Evolutionary conservation across 2,113 vertebrate genomes (phyloP), one percentile per base, ranked within the genome.

Genomic region (Sigmodon hispidus): DNA sequence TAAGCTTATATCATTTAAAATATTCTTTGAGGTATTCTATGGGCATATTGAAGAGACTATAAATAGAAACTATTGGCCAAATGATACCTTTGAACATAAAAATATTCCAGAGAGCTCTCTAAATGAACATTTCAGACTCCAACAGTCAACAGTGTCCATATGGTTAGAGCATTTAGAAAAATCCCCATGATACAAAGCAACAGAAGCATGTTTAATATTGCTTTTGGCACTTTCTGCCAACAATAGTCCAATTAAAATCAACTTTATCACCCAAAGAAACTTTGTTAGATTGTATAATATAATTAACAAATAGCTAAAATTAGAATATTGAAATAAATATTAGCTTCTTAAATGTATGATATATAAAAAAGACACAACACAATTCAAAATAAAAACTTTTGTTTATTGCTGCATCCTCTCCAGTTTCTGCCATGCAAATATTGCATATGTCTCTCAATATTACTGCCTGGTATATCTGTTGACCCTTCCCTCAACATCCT

Each of bases 81-180:
- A 85, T 88, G 55, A 87, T 52, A 84, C 63, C 59, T 94, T 86
- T 94, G n/a, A 95, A 96, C 72, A 59, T 34, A 40, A 93, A 93
- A 76, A 76, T 89, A 63, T 61, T 93, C 72, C 0, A 29, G 67
- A n/a, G 75, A 59, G 40, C 52, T 67, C 89, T 55, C 50, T 90
- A 84, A 72, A 55, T 80, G 83, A 67, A 73, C 77, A 91, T 48
- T 79, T 84, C 75, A 69, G 67, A 84, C 13, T 83, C 52, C 86
- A 61, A 90, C 19, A 87, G n/a, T 61, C 94, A 95, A 76, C 34
- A 81, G 36, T 57, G 22, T 81, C n/a, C 67, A 57, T 43, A 45
- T 92, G 69, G 36, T 69, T 24, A 15, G 19, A n/a, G 34, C 48
- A 79, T 75, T 87, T 34, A 67, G 61, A 87, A 95, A 92, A 92